A percentile compares a stretch with the other conserved stretches of the same genome.
phyloP scores from a whole-genome alignment of 1,140 invertebrate species.

The Aphidius gifuensis region DNA sequence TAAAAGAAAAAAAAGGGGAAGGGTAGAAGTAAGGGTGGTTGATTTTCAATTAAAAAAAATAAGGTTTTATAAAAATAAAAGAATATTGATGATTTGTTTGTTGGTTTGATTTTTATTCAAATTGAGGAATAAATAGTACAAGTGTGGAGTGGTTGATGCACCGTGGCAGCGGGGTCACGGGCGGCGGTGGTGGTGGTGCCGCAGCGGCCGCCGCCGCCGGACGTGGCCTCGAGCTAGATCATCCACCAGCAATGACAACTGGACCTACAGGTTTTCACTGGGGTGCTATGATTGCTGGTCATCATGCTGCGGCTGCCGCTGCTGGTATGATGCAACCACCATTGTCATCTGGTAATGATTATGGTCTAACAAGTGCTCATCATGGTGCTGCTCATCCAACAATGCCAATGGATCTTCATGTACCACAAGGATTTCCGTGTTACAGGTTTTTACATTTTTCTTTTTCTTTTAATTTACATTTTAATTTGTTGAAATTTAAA shows the following conservation, averaged over 20 bases:
- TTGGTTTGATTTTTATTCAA: conserved; percentile 2
- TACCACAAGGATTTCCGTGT: conserved; percentile 82
- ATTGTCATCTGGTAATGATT: conserved; percentile 48
- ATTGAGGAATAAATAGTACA: conserved; percentile 8
- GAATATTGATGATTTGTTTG: conserved; percentile 9
- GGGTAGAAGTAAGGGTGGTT: not conserved
- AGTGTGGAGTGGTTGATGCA: conserved; percentile 56
- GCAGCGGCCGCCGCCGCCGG: conserved; percentile 48
- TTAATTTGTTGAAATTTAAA: not conserved
- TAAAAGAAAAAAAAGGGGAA: not conserved
- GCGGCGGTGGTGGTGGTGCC: conserved; percentile 42
- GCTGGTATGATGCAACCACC: conserved; percentile 61
- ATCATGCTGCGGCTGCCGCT: conserved; percentile 56
- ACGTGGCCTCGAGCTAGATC: conserved; percentile 52
- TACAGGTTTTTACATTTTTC: conserved; percentile 64
- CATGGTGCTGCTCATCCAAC: conserved; percentile 51
- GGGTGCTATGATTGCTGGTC: conserved; percentile 51
- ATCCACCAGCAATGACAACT: conserved; percentile 52
- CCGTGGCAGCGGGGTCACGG: conserved; percentile 49
- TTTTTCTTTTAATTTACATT: not conserved
- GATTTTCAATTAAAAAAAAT: not conserved
- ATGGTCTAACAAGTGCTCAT: conserved; percentile 56
- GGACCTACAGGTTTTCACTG: conserved; percentile 47
- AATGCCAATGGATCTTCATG: conserved; percentile 82
- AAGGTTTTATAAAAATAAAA: not conserved